These are phyloP conservation scores for Drosophila paulistorum DNA, from an alignment of 1,140 invertebrate species.

Conservation along the genomic window DNA sequence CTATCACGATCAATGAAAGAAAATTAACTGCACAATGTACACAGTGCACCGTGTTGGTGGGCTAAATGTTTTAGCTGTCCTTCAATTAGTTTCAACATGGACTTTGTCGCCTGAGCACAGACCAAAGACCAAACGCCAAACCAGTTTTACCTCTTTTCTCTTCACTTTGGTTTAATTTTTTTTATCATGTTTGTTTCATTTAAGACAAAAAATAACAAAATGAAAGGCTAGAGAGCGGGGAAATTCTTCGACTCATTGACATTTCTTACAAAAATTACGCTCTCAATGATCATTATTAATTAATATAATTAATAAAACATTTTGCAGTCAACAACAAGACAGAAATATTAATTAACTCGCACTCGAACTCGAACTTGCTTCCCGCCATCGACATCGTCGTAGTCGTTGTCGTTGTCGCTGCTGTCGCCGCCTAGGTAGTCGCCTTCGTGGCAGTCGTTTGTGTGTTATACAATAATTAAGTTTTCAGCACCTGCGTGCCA, in stretches of 20 bases:
- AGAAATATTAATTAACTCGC: conserved; percentile 76
- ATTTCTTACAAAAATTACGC: conserved; percentile 43
- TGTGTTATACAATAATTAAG: conserved; percentile 81
- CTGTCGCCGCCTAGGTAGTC: conserved; percentile 11
- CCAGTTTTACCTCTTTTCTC: conserved; percentile 40
- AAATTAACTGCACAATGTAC: conserved; percentile 34
- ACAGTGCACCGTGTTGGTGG: conserved; percentile 64
- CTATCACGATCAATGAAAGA: conserved; percentile 18
- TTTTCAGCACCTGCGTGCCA: conserved; percentile 77
- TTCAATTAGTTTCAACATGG: conserved; percentile 74
- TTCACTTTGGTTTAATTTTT: neutral
- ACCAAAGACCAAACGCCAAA: conserved; percentile 31
- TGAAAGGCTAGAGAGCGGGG: neutral
- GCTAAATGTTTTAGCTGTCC: conserved; percentile 63
- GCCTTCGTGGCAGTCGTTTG: conserved; percentile 26
- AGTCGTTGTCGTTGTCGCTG: conserved; percentile 21
- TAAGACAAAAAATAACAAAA: conserved; percentile 28
- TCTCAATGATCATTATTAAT: conserved; percentile 74
- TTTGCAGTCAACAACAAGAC: conserved; percentile 48
- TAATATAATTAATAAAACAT: conserved; percentile 81
- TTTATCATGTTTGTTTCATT: too few species aligned
- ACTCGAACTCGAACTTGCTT: conserved; percentile 38
- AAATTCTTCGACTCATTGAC: conserved; percentile 47
- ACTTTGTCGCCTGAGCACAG: conserved; percentile 66
- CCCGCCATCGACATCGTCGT: conserved; percentile 40